Evolutionary conservation across 2,113 vertebrate genomes (phyloP).

Genomic region (Eidolon helvum): DNA sequence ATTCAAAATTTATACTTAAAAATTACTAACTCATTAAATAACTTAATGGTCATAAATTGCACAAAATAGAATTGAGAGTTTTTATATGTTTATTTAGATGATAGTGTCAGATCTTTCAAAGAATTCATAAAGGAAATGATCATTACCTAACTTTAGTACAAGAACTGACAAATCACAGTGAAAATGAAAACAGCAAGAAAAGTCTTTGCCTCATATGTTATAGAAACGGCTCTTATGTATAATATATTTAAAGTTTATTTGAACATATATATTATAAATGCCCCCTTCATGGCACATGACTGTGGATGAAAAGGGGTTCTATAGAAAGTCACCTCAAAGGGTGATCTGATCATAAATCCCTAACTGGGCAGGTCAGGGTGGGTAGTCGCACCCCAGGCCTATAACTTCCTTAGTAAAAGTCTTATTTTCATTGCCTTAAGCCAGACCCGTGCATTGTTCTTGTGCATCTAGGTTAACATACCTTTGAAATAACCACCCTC

Average conservation of each 20-base stretch:
- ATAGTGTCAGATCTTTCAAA: background rate
- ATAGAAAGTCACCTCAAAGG: background rate
- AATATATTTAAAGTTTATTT: background rate
- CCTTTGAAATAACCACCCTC: background rate
- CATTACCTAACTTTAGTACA: background rate
- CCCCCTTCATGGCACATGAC: background rate
- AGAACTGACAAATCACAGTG: background rate
- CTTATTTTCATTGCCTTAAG: background rate
- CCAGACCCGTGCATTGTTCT: background rate
- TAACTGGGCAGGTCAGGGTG: background rate
- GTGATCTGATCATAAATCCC: background rate
- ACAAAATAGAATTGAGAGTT: background rate
- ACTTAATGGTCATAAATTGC: background rate
- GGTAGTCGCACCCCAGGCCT: background rate
- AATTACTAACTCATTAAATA: background rate
- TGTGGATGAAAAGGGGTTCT: background rate
- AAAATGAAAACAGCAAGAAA: background rate
- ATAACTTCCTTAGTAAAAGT: background rate
- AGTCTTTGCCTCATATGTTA: background rate
- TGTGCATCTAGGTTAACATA: background rate
- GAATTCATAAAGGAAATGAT: background rate
- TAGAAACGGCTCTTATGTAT: background rate
- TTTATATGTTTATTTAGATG: background rate
- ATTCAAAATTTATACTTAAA: background rate
- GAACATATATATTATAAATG: background rate